Evolutionary conservation across 2,888 invertebrate species (phyloP).

Genomic region (Lumbricus terrestris): DNA sequence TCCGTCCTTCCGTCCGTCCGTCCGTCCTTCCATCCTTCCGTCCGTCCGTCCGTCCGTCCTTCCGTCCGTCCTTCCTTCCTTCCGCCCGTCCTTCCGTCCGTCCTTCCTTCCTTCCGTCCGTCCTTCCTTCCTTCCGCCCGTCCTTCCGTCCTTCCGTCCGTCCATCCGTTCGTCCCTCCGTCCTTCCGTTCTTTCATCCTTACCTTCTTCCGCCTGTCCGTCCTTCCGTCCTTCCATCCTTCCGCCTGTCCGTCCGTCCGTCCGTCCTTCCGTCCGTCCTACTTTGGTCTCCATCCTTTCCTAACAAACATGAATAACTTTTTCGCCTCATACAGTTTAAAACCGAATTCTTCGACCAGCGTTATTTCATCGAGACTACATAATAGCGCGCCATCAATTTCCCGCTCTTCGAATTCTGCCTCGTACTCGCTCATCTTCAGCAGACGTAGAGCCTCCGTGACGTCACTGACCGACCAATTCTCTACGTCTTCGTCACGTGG

Average conservation of each 20-base stretch:
- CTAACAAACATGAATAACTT: not conserved
- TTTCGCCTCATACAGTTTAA: slow-evolving; percentile 6
- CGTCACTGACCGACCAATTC: not conserved
- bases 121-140: too few relatives aligned
- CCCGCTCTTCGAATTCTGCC: not conserved
- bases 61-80: not conserved
- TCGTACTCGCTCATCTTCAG: not conserved
- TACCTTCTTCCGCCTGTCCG: not conserved
- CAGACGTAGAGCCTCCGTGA: not conserved
- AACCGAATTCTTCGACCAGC: slow-evolving; percentile 7
- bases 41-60: not conserved
- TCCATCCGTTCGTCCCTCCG: not conserved
- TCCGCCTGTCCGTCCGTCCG: not conserved
- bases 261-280: not conserved
- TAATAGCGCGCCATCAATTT: not conserved
- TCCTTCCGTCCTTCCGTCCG: not conserved
- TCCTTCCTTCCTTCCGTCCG: not conserved
- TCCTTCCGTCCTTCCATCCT: not conserved
- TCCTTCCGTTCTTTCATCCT: not conserved
- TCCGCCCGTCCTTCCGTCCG: not conserved
- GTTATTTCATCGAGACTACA: not conserved
- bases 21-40: not conserved
- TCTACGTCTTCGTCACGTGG: not conserved
- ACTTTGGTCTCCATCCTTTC: slow-evolving; percentile 30
- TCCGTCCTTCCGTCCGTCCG: not conserved